Evolutionary conservation across 2,113 vertebrate genomes (phyloP).

Genomic region (Lophius piscatorius): DNA sequence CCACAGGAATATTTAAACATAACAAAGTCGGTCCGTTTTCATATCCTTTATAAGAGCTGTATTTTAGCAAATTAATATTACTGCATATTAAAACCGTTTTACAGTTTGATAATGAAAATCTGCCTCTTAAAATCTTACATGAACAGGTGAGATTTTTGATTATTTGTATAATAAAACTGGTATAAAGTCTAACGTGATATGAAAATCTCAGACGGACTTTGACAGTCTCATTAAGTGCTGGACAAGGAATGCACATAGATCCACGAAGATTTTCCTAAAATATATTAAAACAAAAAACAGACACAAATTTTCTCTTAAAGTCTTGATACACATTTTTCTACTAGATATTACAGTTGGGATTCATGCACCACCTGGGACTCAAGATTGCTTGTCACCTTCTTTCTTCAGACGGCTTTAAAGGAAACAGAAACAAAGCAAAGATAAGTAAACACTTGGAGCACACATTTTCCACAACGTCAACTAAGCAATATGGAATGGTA

Average conservation of each 20-base stretch:
- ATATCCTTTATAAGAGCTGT: slow-evolving; percentile 48
- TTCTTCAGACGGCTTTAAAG: slow-evolving; percentile 96
- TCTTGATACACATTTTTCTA: slow-evolving; percentile 83
- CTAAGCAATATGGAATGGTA: neutral
- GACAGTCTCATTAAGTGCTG: slow-evolving; percentile 88
- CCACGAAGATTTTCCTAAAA: slow-evolving; percentile 81
- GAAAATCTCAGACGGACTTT: slow-evolving; percentile 88
- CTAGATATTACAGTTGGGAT: slow-evolving; percentile 68
- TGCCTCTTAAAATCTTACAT: slow-evolving; percentile 44
- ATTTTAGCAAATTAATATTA: slow-evolving; percentile 43
- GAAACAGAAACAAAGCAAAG: slow-evolving; percentile 44
- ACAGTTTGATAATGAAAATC: slow-evolving; percentile 46
- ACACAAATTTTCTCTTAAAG: slow-evolving; percentile 76
- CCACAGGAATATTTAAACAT: slow-evolving; percentile 52
- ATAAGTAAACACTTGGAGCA: neutral
- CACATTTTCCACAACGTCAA: neutral
- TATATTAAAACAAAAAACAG: slow-evolving; percentile 70
- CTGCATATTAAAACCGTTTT: slow-evolving; percentile 56
- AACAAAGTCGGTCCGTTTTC: slow-evolving; percentile 64
- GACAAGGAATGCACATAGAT: slow-evolving; percentile 89
- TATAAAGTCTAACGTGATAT: slow-evolving; percentile 80
- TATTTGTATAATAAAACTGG: slow-evolving; percentile 56
- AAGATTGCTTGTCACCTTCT: slow-evolving; percentile 99
- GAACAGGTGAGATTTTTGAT: slow-evolving; percentile 33
- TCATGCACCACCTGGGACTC: slow-evolving; percentile 84